Evolutionary conservation across 2,797 vertebrate genomes (phyloP).

Genomic region (Ammospiza maritima): DNA sequence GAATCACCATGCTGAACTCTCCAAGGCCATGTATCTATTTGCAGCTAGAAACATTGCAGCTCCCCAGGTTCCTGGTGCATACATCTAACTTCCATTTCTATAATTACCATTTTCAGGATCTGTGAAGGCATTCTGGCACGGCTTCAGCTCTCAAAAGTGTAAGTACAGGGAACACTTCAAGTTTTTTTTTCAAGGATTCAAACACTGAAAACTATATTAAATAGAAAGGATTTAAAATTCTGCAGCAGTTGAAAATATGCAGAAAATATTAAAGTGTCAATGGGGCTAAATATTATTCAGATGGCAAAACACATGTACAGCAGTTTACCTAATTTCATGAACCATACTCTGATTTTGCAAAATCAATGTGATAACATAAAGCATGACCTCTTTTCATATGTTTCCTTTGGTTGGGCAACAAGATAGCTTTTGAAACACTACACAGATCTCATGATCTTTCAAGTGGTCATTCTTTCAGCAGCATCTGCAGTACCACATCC

Average conservation of each 20-base stretch:
- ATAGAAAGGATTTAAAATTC: not conserved
- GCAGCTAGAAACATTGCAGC: not conserved
- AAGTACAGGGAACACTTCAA: conserved; percentile 2
- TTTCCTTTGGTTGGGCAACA: not conserved
- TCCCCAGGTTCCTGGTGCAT: not conserved
- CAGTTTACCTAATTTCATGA: not conserved
- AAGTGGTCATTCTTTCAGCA: not conserved
- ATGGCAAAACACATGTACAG: not conserved
- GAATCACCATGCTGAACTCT: not conserved
- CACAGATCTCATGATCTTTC: conserved; percentile 18
- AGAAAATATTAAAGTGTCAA: not conserved
- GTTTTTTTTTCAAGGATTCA: not conserved
- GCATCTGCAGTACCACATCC: not conserved
- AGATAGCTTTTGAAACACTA: not conserved
- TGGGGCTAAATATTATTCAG: not conserved
- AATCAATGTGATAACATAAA: not conserved
- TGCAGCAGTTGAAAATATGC: not conserved
- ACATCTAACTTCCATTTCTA: conserved; percentile 27
- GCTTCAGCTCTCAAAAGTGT: conserved; percentile 15
- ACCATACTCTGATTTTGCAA: not conserved
- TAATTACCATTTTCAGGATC: conserved; percentile 34
- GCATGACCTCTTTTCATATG: not conserved
- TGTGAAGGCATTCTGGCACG: conserved; percentile 47
- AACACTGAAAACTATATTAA: not conserved
- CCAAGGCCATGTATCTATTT: not conserved